These are phyloP conservation scores for Vulpes ferrilata DNA, from an alignment of 2,113 vertebrate species.

Conservation along the genomic window DNA sequence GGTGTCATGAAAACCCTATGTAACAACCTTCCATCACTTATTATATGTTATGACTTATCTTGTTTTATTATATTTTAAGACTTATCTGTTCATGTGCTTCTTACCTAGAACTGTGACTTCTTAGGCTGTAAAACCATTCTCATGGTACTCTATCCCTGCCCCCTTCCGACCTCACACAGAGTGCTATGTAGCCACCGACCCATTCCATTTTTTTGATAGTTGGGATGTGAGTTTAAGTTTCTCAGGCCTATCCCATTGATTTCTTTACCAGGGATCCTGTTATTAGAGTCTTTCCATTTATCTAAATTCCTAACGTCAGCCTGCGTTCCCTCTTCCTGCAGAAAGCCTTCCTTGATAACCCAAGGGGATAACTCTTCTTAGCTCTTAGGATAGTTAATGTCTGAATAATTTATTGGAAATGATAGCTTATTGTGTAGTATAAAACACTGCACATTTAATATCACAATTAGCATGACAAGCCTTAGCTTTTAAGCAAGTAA, in stretches of 20 bases:
- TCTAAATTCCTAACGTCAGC: background rate
- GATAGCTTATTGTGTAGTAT: background rate
- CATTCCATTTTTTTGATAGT: background rate
- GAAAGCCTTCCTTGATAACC: background rate
- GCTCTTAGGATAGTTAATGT: background rate
- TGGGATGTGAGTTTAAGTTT: background rate
- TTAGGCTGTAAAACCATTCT: background rate
- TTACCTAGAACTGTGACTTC: constrained; percentile 18
- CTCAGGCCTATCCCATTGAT: background rate
- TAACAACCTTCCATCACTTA: background rate
- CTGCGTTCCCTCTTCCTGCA: background rate
- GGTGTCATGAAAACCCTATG: background rate
- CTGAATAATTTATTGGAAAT: background rate
- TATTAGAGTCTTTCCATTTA: background rate
- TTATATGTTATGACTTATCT: too few species aligned
- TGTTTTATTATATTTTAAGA: too few species aligned
- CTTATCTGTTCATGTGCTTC: background rate
- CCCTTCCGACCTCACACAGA: background rate
- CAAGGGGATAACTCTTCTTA: background rate
- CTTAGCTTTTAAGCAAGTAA: background rate
- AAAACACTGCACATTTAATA: background rate
- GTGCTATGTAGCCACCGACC: background rate
- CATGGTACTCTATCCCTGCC: background rate
- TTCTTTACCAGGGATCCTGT: background rate
- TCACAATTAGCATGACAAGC: background rate